Conservation (phyloP, 2,797 vertebrate genomes). For the Galagoides demidoff region DNA sequence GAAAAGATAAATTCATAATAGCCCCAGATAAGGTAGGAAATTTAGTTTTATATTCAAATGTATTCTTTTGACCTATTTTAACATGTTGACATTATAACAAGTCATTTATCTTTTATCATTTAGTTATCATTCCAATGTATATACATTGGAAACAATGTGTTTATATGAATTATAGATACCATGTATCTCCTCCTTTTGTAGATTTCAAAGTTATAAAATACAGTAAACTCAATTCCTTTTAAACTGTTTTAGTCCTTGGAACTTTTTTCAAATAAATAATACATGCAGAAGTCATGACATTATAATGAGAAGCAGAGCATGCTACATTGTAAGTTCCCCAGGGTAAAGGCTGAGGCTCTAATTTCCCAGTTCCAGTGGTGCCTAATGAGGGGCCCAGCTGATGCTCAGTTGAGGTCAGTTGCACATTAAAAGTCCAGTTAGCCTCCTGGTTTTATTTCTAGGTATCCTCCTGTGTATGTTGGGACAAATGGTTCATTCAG, state of each 20-base stretch:
- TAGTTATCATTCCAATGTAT: background rate
- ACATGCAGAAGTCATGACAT: background rate
- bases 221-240: background rate
- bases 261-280: background rate
- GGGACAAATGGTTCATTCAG: background rate
- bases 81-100: background rate
- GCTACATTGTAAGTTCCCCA: background rate
- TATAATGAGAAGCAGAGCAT: background rate
- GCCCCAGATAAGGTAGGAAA: background rate
- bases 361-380: background rate
- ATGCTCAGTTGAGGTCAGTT: too few relatives aligned
- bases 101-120: background rate
- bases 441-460: background rate
- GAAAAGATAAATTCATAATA: background rate
- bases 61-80: background rate
- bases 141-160: background rate
- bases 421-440: background rate
- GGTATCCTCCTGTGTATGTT: background rate
- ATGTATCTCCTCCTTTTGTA: background rate
- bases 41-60: background rate
- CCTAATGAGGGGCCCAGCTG: background rate
- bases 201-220: background rate
- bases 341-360: background rate
- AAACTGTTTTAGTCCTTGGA: background rate
- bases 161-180: background rate